Conservation (phyloP, 2,888 invertebrate genomes). For the Chalcis sispes region DNA sequence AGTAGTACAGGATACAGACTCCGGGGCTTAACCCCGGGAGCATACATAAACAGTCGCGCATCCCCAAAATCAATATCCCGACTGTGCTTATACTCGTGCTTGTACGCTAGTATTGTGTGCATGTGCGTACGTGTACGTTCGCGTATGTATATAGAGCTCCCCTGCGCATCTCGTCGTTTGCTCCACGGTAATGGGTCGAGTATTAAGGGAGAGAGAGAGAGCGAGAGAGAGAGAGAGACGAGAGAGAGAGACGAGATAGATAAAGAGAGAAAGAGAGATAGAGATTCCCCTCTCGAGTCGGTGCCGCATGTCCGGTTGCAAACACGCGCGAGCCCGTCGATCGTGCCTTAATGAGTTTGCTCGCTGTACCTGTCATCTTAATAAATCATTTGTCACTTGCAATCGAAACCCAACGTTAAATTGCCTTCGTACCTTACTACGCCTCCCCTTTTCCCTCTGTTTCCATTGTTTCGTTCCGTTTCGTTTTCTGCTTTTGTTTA, state of each 20-base stretch:
- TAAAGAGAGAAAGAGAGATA: slow-evolving; percentile 19
- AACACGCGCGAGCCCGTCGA: background rate
- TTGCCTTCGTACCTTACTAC: slow-evolving; percentile 23
- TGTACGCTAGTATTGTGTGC: no score
- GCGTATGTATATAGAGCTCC: background rate
- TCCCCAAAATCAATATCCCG: slow-evolving; percentile 45
- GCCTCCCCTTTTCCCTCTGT: background rate
- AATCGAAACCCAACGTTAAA: slow-evolving; percentile 41
- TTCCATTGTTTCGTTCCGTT: slow-evolving; percentile 6
- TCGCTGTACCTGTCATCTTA: slow-evolving; percentile 55
- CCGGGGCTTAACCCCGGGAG: no score
- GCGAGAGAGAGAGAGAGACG: background rate
- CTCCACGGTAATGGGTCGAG: slow-evolving; percentile 3
- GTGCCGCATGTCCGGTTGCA: background rate
- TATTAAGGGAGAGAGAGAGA: slow-evolving; percentile 24
- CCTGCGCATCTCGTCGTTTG: background rate
- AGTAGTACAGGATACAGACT: no score
- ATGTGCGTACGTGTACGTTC: no score
- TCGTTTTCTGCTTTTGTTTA: no score
- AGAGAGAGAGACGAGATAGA: no score
- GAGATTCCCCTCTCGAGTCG: no score
- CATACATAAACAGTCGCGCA: slow-evolving; percentile 1
- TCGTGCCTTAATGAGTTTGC: slow-evolving; percentile 32
- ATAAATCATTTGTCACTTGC: slow-evolving; percentile 57
- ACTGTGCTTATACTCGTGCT: slow-evolving; percentile 13